phyloP scores from a whole-genome alignment of 2,113 vertebrate genomes.

The Chinchilla lanigera region DNA sequence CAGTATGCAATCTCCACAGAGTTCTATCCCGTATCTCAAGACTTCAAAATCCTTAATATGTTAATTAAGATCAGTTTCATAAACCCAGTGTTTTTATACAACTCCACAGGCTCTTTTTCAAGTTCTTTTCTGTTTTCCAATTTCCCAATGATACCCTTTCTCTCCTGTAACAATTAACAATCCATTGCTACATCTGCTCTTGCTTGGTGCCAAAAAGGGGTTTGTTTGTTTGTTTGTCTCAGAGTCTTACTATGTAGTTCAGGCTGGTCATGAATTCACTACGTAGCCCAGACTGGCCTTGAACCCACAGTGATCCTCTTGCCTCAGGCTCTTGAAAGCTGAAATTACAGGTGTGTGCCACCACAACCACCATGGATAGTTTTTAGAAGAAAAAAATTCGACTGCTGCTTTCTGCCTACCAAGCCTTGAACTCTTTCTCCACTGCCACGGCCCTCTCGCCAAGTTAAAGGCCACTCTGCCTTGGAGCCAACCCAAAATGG shows the following conservation, averaged over 20 bases:
- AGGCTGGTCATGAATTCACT: neutral
- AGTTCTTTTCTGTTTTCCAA: neutral
- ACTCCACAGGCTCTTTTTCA: neutral
- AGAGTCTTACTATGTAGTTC: neutral
- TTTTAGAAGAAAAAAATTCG: neutral
- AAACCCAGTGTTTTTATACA: neutral
- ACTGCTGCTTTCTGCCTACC: neutral
- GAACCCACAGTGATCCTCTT: neutral
- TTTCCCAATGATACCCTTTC: neutral
- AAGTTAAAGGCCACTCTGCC: neutral
- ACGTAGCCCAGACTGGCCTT: neutral
- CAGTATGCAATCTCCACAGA: neutral
- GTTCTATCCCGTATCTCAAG: neutral
- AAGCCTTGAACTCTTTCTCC: neutral
- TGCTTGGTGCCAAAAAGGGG: neutral
- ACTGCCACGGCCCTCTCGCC: neutral
- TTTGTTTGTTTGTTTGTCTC: neutral
- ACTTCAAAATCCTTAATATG: constrained; percentile 13
- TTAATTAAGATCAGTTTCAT: neutral
- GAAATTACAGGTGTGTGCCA: neutral
- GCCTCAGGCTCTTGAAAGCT: neutral
- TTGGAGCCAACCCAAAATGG: neutral
- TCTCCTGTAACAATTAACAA: neutral
- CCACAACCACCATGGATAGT: neutral
- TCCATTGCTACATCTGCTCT: neutral